phyloP scores from a whole-genome alignment of 2,113 vertebrate species.

The Microcebus griseorufus region DNA sequence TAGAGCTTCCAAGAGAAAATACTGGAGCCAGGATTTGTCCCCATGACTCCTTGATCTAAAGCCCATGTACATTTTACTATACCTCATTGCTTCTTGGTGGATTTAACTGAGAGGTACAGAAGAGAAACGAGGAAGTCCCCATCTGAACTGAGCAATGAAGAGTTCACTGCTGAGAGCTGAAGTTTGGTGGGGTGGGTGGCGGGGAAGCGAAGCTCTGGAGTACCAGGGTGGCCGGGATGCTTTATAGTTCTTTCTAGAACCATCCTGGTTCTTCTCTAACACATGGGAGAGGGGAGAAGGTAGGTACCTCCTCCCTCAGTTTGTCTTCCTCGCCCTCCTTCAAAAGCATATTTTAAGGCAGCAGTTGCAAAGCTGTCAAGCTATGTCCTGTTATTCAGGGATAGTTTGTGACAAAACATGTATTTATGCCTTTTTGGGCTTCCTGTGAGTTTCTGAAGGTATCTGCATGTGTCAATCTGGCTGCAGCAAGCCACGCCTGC shows the following conservation, averaged over 20 bases:
- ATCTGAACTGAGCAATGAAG: not conserved
- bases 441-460: not conserved
- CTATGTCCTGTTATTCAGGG: not conserved
- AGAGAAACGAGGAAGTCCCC: not conserved
- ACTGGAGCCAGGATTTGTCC: not conserved
- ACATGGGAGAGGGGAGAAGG: not conserved
- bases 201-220: not conserved
- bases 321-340: not conserved
- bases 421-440: not conserved
- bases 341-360: not conserved
- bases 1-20: not conserved
- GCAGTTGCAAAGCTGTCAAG: not conserved
- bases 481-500: not conserved
- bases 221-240: too few species aligned
- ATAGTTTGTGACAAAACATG: not conserved
- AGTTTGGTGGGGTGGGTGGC: too few species aligned
- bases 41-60: not conserved
- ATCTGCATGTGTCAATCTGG: not conserved
- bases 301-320: not conserved
- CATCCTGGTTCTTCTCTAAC: not conserved
- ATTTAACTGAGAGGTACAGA: not conserved
- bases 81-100: not conserved
- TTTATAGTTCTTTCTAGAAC: not conserved
- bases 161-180: not conserved
- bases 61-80: not conserved